A percentile compares a stretch with the other conserved stretches of the same genome.
These are phyloP conservation scores for Sitodiplosis mosellana DNA, from an alignment of 1,140 invertebrate species.

Conservation along the genomic window DNA sequence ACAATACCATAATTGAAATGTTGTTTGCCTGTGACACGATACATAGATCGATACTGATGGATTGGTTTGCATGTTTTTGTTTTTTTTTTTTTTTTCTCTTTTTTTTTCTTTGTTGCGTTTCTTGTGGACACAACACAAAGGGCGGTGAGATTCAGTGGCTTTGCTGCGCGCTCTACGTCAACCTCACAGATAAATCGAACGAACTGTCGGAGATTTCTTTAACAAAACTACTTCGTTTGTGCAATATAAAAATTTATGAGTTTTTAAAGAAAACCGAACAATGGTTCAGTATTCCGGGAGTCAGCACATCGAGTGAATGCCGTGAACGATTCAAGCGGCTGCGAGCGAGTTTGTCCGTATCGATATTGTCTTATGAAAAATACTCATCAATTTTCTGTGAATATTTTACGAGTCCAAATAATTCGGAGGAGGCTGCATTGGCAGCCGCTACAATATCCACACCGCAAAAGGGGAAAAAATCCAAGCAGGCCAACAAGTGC, in stretches of 20 bases:
- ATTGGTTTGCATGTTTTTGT: no score
- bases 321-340: conserved; percentile 67
- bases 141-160: conserved; percentile 87
- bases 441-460: neutral
- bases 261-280: conserved; percentile 93
- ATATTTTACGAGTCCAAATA: conserved; percentile 43
- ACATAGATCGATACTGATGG: neutral
- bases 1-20: neutral
- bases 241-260: conserved; percentile 84
- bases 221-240: conserved; percentile 68
- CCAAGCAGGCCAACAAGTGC: conserved; percentile 26
- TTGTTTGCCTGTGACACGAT: neutral
- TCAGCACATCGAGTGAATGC: conserved; percentile 68
- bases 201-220: conserved; percentile 73
- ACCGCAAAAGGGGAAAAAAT: neutral
- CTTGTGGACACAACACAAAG: conserved; percentile 31
- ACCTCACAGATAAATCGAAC: conserved; percentile 50
- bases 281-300: conserved; percentile 92
- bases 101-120: no score
- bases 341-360: conserved; percentile 86
- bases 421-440: neutral
- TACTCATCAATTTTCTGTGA: conserved; percentile 76
- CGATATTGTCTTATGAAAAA: conserved; percentile 85
- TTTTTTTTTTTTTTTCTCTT: no score
- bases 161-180: conserved; percentile 81